Percentiles rank a stretch among this genome's conserved stretches.
Conservation (phyloP, 2,797 vertebrate species). For the Tenualosa thibaudeaui region DNA sequence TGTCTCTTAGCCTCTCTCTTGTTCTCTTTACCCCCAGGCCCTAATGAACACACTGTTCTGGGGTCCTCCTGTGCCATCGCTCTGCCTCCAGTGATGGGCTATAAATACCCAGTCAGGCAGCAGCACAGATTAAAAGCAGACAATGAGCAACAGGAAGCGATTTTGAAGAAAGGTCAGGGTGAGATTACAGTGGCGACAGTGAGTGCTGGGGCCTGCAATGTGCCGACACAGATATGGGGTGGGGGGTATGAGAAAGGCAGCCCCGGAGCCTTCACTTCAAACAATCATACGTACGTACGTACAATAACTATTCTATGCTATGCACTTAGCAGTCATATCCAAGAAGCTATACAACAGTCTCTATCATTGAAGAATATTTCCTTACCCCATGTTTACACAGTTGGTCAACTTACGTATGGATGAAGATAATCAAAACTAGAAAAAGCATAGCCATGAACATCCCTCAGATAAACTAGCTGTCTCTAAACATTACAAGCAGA, state of each 20-base stretch:
- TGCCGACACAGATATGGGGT: background rate
- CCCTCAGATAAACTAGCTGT: background rate
- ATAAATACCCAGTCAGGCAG: slow-evolving; percentile 53
- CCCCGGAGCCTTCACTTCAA: background rate
- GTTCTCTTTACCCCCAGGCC: background rate
- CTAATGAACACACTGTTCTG: background rate
- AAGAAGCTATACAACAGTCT: too few species aligned
- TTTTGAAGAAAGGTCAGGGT: slow-evolving; percentile 57
- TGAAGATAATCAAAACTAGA: too few species aligned
- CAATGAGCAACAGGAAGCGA: slow-evolving; percentile 59
- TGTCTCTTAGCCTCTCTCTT: background rate
- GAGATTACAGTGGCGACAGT: slow-evolving; percentile 39
- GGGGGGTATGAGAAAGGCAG: background rate
- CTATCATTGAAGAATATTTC: too few species aligned
- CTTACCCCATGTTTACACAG: too few species aligned
- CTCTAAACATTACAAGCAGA: background rate
- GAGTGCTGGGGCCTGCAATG: background rate
- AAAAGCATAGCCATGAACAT: too few species aligned
- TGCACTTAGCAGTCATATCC: background rate
- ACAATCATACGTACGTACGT: too few species aligned
- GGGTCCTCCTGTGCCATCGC: slow-evolving; percentile 4
- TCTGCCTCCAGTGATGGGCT: slow-evolving; percentile 48
- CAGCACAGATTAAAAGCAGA: slow-evolving; percentile 53
- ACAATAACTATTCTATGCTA: background rate
- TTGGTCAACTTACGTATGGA: too few species aligned